phyloP scores from a whole-genome alignment of 2,888 invertebrate species.

The Hemithea aestivaria region DNA sequence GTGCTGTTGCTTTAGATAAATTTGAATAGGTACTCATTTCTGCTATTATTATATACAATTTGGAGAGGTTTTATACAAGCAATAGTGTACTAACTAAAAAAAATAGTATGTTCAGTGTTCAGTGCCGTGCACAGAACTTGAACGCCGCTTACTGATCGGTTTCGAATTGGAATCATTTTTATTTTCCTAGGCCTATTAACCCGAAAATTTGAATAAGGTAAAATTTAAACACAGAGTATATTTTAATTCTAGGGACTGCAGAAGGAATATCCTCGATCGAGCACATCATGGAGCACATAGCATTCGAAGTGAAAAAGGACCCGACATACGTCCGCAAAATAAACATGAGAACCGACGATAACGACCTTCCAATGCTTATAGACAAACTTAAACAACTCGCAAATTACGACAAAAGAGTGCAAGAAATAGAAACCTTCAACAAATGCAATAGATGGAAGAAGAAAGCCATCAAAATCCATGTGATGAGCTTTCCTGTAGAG shows the following conservation, averaged over 20 bases:
- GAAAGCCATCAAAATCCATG: constrained; percentile 81
- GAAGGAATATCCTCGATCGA: constrained; percentile 81
- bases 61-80: too few relatives aligned
- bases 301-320: constrained; percentile 76
- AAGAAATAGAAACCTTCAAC: constrained; percentile 78
- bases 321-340: constrained; percentile 75
- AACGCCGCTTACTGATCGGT: too few relatives aligned
- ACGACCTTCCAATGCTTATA: constrained; percentile 74
- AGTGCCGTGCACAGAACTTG: too few relatives aligned
- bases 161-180: too few relatives aligned
- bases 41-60: too few relatives aligned
- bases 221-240: too few relatives aligned
- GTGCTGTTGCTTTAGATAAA: too few relatives aligned
- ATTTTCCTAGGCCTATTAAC: too few relatives aligned
- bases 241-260: constrained; percentile 57
- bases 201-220: too few relatives aligned
- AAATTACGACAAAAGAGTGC: constrained; percentile 74
- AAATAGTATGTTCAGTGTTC: too few relatives aligned
- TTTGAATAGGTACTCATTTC: too few relatives aligned
- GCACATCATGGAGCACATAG: constrained; percentile 84
- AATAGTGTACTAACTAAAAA: too few relatives aligned
- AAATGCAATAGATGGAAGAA: constrained; percentile 87
- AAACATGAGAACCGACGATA: constrained; percentile 74
- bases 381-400: constrained; percentile 70
- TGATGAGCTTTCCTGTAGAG: constrained; percentile 82